Percentiles rank a stretch among this genome's conserved stretches.
These are phyloP conservation scores for Simalia tracyae DNA, from an alignment of 2,797 vertebrate genomes.

Conservation along the genomic window DNA sequence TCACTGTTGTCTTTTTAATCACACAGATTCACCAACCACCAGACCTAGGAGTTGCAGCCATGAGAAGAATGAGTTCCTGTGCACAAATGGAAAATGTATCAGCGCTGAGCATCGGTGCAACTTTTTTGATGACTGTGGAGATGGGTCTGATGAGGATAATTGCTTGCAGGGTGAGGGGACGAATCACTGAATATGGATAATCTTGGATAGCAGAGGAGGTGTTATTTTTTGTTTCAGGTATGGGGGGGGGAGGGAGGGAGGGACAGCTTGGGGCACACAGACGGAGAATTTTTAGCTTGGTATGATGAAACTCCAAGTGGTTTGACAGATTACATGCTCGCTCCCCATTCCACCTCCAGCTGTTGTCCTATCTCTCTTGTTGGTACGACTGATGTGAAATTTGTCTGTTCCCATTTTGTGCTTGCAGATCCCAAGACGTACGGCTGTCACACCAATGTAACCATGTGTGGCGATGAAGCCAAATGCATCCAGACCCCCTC, in stretches of 20 bases:
- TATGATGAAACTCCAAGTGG: no score
- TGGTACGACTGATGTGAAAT: not conserved
- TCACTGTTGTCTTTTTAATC: not conserved
- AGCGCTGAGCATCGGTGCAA: slow-evolving; percentile 85
- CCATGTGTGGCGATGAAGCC: slow-evolving; percentile 87
- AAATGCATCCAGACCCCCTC: slow-evolving; percentile 82
- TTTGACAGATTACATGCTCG: not conserved
- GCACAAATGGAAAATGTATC: slow-evolving; percentile 85
- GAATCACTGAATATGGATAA: not conserved
- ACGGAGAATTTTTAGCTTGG: not conserved
- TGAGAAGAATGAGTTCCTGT: slow-evolving; percentile 89
- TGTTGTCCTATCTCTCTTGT: not conserved
- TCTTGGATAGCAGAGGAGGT: not conserved
- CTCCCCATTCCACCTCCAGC: not conserved
- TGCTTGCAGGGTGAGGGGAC: slow-evolving; percentile 82
- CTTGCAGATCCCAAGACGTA: slow-evolving; percentile 80
- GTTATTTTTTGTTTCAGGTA: not conserved
- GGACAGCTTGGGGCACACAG: no score
- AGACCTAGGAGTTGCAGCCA: slow-evolving; percentile 76
- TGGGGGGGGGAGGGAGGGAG: fast-evolving
- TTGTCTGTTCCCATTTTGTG: fast-evolving
- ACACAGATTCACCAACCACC: slow-evolving; percentile 67
- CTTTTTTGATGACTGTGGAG: slow-evolving; percentile 94
- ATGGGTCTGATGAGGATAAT: slow-evolving; percentile 86
- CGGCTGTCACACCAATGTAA: slow-evolving; percentile 82